These are phyloP conservation scores for Leptarthrus brevirostris DNA, from an alignment of 2,888 invertebrate species.

Conservation along the genomic window DNA sequence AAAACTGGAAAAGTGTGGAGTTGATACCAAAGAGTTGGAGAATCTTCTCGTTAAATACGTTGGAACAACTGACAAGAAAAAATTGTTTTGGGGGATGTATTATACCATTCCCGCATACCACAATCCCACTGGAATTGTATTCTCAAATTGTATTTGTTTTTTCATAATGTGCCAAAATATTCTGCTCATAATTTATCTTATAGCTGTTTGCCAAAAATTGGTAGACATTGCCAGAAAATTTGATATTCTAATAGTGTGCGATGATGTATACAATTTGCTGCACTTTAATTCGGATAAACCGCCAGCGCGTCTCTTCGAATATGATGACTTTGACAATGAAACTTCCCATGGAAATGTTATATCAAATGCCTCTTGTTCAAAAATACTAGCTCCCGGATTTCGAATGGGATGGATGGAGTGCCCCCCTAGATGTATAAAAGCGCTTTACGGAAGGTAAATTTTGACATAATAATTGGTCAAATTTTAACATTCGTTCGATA, in stretches of 20 bases:
- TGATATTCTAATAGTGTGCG: slow-evolving; percentile 69
- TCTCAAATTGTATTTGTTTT: slow-evolving; percentile 66
- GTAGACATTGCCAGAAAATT: slow-evolving; percentile 67
- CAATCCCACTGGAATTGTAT: slow-evolving; percentile 71
- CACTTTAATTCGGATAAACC: slow-evolving; percentile 66
- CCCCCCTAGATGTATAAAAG: slow-evolving; percentile 65
- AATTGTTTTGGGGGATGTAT: slow-evolving; percentile 70
- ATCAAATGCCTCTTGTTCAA: slow-evolving; percentile 75
- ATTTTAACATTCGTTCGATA: slow-evolving; percentile 54
- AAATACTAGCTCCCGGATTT: slow-evolving; percentile 73
- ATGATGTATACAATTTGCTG: slow-evolving; percentile 75
- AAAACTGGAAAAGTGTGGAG: slow-evolving; percentile 69
- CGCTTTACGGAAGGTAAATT: slow-evolving; percentile 64
- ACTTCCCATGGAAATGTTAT: slow-evolving; percentile 69
- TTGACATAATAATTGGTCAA: slow-evolving; percentile 16
- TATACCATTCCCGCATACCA: slow-evolving; percentile 72
- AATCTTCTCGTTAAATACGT: slow-evolving; percentile 63
- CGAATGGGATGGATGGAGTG: slow-evolving; percentile 76
- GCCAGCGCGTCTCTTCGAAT: slow-evolving; percentile 70
- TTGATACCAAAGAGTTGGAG: slow-evolving; percentile 69
- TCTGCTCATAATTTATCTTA: not conserved
- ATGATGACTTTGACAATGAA: slow-evolving; percentile 66
- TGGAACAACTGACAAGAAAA: slow-evolving; percentile 60
- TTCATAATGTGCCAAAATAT: not conserved
- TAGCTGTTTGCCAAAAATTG: slow-evolving; percentile 62